Evolutionary conservation across 2,888 invertebrate genomes (phyloP).

Genomic region (Plagodis dolabraria): DNA sequence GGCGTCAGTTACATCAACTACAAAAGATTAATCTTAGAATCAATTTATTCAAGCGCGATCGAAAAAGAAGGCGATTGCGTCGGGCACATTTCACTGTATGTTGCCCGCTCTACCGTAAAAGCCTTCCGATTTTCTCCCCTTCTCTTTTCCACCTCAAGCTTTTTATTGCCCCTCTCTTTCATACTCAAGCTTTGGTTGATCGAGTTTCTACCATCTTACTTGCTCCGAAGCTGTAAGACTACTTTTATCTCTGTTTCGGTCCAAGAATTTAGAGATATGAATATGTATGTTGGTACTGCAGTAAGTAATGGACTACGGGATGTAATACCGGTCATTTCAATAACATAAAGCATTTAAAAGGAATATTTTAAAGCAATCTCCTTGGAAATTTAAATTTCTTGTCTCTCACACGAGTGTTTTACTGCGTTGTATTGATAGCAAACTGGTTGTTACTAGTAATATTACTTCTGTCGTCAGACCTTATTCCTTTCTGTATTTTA

Average conservation of each 20-base stretch:
- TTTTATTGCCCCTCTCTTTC: slow-evolving; percentile 54
- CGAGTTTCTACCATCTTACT: slow-evolving; percentile 83
- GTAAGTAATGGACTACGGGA: slow-evolving; percentile 71
- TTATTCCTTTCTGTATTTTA: too few relatives aligned
- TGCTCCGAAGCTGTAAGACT: slow-evolving; percentile 78
- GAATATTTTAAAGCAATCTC: slow-evolving; percentile 57
- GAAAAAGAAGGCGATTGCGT: slow-evolving; percentile 72
- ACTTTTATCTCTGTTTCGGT: slow-evolving; percentile 80
- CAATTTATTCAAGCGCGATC: slow-evolving; percentile 83
- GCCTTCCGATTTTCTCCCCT: slow-evolving; percentile 75
- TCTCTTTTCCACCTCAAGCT: slow-evolving; percentile 54
- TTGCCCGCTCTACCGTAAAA: slow-evolving; percentile 83
- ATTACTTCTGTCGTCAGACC: slow-evolving; percentile 5
- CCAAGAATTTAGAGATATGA: slow-evolving; percentile 77
- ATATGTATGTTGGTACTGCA: slow-evolving; percentile 77
- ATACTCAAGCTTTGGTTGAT: slow-evolving; percentile 68
- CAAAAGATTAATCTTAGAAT: slow-evolving; percentile 81
- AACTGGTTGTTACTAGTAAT: slow-evolving; percentile 34
- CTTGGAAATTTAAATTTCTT: slow-evolving; percentile 54
- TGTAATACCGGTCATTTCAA: slow-evolving; percentile 71
- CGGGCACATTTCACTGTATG: slow-evolving; percentile 80
- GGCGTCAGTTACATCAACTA: slow-evolving; percentile 66
- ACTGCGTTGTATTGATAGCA: slow-evolving; percentile 39
- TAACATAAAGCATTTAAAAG: slow-evolving; percentile 67
- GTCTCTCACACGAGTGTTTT: slow-evolving; percentile 43